Evolutionary conservation across 1,140 invertebrate species (phyloP), one percentile per base, ranked within the genome.

Genomic region (Zaprionus ornatus): DNA sequence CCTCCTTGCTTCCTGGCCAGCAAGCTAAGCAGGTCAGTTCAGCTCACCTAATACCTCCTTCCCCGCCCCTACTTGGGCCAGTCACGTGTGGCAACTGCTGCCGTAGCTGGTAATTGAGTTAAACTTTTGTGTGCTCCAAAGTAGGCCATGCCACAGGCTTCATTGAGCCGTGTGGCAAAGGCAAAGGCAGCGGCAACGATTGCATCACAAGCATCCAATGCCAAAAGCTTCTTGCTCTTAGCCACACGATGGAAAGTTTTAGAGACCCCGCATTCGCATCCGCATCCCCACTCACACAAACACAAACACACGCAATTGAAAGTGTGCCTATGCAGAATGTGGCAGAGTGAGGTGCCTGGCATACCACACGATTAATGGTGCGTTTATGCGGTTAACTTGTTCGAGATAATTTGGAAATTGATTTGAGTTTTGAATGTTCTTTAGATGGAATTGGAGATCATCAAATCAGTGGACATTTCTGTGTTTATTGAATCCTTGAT

Each of bases 121-220:
- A 88, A 90, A 88, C 80, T 90, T 88, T 88, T 88, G 85, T 73
- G 65, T 71, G 63, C 68, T 32, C 25, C 50, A 76, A 79, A 67
- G 50, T 87, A 80, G 83, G 83, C 80, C 83, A 87, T 78, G 77
- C 68, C 73, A 74, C 55, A 80, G 78, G 78, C 78, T 90, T 80
- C 66, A 70, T 64, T 65, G 72, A 65, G 68, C 45, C 52, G 40
- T 57, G 69, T 25, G 72, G 42, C 42, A 65, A 15, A 52, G 50
- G 50, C 50, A 50, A 1, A 9, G 17, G 45, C 45, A 19, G 2
- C 4, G 35, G 35, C 35, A 78, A 21, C 80, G 77, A 88, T 80
- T 87, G 83, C 80, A 87, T 87, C 80, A 80, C 65, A 74, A 78
- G 65, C 73, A 10, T 32, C 9, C 74, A 76, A 52, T 63, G 60